Conservation (phyloP, 1,140 invertebrate genomes). For the Drosophila simulans region DNA sequence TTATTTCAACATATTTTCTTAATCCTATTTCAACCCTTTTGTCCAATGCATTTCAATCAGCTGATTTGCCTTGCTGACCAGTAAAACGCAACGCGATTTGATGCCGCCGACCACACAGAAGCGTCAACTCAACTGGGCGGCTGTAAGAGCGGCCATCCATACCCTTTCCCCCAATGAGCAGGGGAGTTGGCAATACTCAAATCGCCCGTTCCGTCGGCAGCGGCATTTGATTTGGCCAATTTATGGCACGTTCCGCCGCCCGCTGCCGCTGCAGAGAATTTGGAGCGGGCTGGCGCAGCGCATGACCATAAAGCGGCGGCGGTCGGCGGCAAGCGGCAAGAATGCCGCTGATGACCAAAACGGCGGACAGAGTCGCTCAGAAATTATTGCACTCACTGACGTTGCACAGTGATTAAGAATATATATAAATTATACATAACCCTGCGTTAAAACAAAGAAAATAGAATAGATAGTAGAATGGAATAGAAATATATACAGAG, state of each 20-base stretch:
- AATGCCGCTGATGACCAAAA: slow-evolving; percentile 73
- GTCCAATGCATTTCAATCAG: not conserved
- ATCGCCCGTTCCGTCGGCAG: slow-evolving; percentile 40
- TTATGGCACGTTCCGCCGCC: slow-evolving; percentile 80
- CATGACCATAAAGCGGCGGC: slow-evolving; percentile 75
- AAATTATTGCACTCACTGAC: slow-evolving; percentile 71
- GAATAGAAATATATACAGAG: no score
- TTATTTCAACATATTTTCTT: no score
- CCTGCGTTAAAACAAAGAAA: no score
- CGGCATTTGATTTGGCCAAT: slow-evolving; percentile 78
- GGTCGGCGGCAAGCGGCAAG: slow-evolving; percentile 59
- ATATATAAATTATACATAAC: not conserved
- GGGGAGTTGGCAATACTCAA: slow-evolving; percentile 47
- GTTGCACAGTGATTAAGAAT: slow-evolving; percentile 3
- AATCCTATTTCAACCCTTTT: no score
- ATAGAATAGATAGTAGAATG: no score
- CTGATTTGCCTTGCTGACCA: not conserved
- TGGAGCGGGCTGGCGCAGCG: slow-evolving; percentile 67
- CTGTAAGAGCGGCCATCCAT: slow-evolving; percentile 3
- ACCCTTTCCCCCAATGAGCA: slow-evolving; percentile 7
- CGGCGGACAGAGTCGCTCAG: slow-evolving; percentile 41
- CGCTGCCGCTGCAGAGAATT: slow-evolving; percentile 54
- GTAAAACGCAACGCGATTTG: slow-evolving; percentile 11
- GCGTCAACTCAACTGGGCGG: not conserved
- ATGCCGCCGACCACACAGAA: slow-evolving; percentile 24